Base-by-base conservation (phyloP, 2,113 vertebrate species). In the Paradoxurus hermaphroditus region DNA sequence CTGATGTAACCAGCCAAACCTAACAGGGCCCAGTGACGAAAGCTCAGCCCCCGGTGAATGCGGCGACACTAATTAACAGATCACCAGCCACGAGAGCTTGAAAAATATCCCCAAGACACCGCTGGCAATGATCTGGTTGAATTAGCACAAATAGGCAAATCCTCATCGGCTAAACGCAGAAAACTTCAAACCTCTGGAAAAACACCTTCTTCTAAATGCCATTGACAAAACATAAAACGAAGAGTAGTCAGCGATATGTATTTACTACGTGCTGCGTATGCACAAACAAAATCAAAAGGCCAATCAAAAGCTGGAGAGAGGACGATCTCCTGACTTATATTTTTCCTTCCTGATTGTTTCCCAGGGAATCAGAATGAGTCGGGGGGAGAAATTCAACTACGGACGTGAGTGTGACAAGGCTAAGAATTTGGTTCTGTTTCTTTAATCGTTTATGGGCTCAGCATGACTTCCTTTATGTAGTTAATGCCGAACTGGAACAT, bases 181-280 rank as follows among this genome's bases (percentile, higher is more conserved):
- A 78, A 62, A 25, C 27, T 44, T 56, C 65, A 56, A 73, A 72
- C 46, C 29, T 44, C 82, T 18, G 72, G 53, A 41, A 90, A 77
- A 81, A 53, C 4, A 29, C 70, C 86, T 51, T 51, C 68, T 79
- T 85, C 72, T 62, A 53, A 89, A 31, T 4, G 25, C 49, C 16
- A 10, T 46, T n/a, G 84, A 70, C 1, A 18, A 87, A 79, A 84
- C 34, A 65, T 1, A n/a, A 44, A 49, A 39, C 0, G 15, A 82
- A 78, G 23, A 90, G 49, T 0, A 27, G 70, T 53, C 41, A 21
- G n/a, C 5, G 21, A 8, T 7, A 3, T 3, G 0, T 3, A 39
- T 16, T 31, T 41, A 31, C 49, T n/a, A 4, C 4, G 23, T 12
- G 16, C 5, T 2, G 2, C 0, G 3, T 3, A 21, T 0, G 3